phyloP scores from a whole-genome alignment of 2,888 invertebrate genomes.

The Cephonodes hylas region DNA sequence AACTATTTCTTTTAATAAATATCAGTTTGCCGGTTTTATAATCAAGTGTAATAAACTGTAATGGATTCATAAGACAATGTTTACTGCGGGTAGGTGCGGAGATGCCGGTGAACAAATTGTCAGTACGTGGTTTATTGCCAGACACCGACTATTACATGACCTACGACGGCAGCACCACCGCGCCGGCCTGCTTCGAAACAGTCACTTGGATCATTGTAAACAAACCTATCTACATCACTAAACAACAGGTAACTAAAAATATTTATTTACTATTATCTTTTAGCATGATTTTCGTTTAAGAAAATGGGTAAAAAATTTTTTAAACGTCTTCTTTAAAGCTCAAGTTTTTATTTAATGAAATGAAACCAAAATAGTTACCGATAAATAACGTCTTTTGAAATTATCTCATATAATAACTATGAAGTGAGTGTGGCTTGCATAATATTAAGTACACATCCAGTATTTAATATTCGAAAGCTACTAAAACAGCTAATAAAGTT shows the following conservation, averaged over 20 bases:
- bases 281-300: no score
- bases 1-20: not conserved
- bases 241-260: constrained; percentile 89
- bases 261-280: not conserved
- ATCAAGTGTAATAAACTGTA: not conserved
- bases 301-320: no score
- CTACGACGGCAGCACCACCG: constrained; percentile 98
- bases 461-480: no score
- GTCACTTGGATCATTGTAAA: constrained; percentile 99
- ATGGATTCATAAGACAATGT: constrained; percentile 3
- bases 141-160: constrained; percentile 98
- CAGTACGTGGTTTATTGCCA: constrained; percentile 93
- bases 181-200: constrained; percentile 98
- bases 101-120: constrained; percentile 91
- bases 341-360: no score
- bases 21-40: not conserved
- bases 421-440: no score
- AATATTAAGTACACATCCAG: no score
- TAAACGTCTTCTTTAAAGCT: no score
- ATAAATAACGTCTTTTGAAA: no score
- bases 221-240: constrained; percentile 98
- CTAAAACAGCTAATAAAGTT: no score
- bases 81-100: constrained; percentile 84
- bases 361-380: no score
- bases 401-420: no score